Evolutionary conservation across 2,888 invertebrate genomes (phyloP).

Genomic region (Aphrophora alni): DNA sequence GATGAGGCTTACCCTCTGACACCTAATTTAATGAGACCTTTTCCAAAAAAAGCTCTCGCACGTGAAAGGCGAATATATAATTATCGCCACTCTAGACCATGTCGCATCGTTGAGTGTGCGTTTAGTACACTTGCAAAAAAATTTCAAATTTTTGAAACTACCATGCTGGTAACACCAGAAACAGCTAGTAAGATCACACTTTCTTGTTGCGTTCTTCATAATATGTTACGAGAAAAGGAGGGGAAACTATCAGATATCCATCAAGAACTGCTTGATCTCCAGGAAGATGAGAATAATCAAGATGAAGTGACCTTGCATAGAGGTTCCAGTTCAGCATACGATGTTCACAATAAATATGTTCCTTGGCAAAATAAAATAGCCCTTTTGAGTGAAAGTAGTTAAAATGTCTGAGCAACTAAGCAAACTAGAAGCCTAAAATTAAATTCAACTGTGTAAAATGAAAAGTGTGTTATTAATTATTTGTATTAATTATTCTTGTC

Average conservation of each 20-base stretch:
- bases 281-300: slow-evolving; percentile 25
- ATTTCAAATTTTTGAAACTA: slow-evolving; percentile 7
- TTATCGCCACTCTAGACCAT: slow-evolving; percentile 15
- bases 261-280: slow-evolving; percentile 27
- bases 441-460: no score
- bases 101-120: slow-evolving; percentile 18
- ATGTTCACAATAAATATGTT: neutral
- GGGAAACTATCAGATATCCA: slow-evolving; percentile 32
- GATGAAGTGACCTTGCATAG: slow-evolving; percentile 14
- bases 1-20: slow-evolving; percentile 12
- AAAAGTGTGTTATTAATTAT: no score
- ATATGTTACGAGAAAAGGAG: slow-evolving; percentile 37
- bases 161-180: slow-evolving; percentile 28
- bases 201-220: slow-evolving; percentile 32
- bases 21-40: slow-evolving; percentile 30
- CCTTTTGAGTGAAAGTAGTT: no score
- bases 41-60: neutral
- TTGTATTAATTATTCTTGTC: no score
- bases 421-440: no score
- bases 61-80: slow-evolving; percentile 11
- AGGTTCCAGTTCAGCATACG: slow-evolving; percentile 29
- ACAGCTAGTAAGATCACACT: slow-evolving; percentile 29
- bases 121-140: slow-evolving; percentile 24
- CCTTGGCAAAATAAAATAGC: slow-evolving; percentile 25
- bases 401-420: no score